Evolutionary conservation across 2,888 invertebrate genomes (phyloP).

Genomic region (Rhaphigaster nebulosa): DNA sequence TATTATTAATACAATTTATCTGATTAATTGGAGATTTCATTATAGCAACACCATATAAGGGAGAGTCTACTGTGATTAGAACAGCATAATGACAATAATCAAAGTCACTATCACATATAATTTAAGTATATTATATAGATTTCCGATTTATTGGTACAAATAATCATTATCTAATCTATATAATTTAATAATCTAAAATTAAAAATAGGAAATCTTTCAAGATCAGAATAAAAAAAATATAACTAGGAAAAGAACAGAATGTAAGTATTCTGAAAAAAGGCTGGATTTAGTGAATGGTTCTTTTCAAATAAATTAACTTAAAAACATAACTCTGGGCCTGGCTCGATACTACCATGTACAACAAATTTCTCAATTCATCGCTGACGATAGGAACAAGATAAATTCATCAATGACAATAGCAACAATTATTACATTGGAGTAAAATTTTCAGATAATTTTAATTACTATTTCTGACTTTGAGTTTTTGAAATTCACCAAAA

Average conservation of each 20-base stretch:
- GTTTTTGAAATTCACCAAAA: neutral
- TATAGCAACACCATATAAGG: neutral
- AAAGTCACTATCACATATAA: neutral
- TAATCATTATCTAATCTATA: neutral
- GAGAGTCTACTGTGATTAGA: slow-evolving; percentile 2
- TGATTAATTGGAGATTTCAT: neutral
- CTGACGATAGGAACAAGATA: too few species aligned
- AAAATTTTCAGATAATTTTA: neutral
- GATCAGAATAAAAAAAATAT: neutral
- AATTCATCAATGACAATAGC: neutral
- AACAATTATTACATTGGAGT: neutral
- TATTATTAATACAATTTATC: neutral
- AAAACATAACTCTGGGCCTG: neutral
- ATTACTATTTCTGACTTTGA: neutral
- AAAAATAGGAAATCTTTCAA: neutral
- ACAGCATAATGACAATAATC: neutral
- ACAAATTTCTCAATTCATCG: too few species aligned
- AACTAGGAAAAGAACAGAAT: neutral
- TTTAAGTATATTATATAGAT: neutral
- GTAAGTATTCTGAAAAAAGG: neutral
- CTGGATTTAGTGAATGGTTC: neutral
- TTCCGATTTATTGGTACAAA: neutral
- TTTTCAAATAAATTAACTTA: neutral
- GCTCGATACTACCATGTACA: neutral
- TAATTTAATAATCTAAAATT: neutral